Evolutionary conservation across 2,888 invertebrate genomes (phyloP), one percentile per base, ranked within the genome.

Genomic region (Adelognathus sp.): DNA sequence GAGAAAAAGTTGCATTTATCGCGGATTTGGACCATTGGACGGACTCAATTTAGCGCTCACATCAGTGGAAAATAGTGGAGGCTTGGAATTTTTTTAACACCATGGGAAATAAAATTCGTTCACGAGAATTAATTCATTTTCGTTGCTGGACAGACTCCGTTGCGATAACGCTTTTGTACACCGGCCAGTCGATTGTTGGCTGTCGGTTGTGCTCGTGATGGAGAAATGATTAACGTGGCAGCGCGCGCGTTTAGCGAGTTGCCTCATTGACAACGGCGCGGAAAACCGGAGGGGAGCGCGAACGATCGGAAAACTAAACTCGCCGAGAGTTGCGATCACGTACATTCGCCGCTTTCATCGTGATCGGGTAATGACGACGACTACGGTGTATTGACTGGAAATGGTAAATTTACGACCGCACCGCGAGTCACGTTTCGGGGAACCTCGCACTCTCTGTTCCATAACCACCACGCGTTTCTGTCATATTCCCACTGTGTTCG

Each of bases 181-280:
- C 24, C 24, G 33, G 16, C 39, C 6, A 54, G 36, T 7, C 52
- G 29, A 54, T 60, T 67, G n/a, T 27, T 72, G 41, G 36, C 36
- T n/a, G 67, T 46, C 41, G 54, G 1, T 31, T 54, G 14, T 14
- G 61, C 46, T 50, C 7, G 63, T 29, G 24, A 3, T 36, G 7
- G 16, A 9, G 50, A 7, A 67, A 77, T 77, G 67, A 77, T 77
- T 67, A 72, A 77, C 72, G 60, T 21, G n/a, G 41, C 29, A 11
- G 46, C 39, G 18, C 44, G 14, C 33, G 50, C n/a, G n/a, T n/a
- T 50, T 41, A 36, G 64, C 64, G 24, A 36, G 21, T 36, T 24
- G 39, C 56, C 44, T 36, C 63, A 61, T 46, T 76, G 24, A 6
- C 27, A 69, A 67, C 39, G 36, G 66, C 50, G 14, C n/a, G 3